Percentiles rank a stretch among this genome's conserved stretches.
phyloP scores from a whole-genome alignment of 2,797 vertebrate species.

The Spondyliosoma cantharus region DNA sequence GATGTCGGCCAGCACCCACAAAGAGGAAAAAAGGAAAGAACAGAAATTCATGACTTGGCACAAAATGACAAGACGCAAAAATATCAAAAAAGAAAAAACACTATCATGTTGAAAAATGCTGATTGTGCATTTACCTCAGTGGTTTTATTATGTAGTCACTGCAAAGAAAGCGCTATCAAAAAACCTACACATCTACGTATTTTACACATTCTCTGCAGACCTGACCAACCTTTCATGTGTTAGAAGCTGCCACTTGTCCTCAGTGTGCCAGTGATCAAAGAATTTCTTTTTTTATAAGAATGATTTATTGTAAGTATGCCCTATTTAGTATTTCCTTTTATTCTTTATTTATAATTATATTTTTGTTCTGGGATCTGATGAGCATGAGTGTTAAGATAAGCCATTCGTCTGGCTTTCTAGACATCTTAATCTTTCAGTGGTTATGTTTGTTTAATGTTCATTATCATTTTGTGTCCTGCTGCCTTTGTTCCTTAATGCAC shows the following conservation, averaged over 20 bases:
- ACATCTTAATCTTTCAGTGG: conserved; percentile 4
- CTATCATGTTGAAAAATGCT: conserved; percentile 21
- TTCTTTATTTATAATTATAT: not conserved
- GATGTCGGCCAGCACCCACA: conserved; percentile 27
- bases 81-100: conserved; percentile 24
- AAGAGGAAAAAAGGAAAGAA: conserved; percentile 4
- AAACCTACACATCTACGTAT: conserved; percentile 1
- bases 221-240: conserved; percentile 9
- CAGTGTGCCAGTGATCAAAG: conserved; percentile 1
- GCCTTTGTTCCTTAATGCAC: conserved; percentile 20
- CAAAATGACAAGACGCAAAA: conserved; percentile 37
- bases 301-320: not conserved
- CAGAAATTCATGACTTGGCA: not conserved
- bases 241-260: conserved; percentile 13
- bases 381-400: not conserved
- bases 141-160: conserved; percentile 9
- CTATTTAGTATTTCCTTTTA: not conserved
- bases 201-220: conserved; percentile 17
- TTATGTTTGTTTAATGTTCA: not conserved
- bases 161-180: conserved; percentile 20
- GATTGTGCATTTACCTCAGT: not conserved
- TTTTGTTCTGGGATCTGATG: conserved; percentile 2
- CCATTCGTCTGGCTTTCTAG: not conserved
- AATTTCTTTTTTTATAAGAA: not conserved
- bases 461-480: conserved; percentile 2